phyloP scores from a whole-genome alignment of 2,888 invertebrate genomes.

The Eupithecia abbreviata region DNA sequence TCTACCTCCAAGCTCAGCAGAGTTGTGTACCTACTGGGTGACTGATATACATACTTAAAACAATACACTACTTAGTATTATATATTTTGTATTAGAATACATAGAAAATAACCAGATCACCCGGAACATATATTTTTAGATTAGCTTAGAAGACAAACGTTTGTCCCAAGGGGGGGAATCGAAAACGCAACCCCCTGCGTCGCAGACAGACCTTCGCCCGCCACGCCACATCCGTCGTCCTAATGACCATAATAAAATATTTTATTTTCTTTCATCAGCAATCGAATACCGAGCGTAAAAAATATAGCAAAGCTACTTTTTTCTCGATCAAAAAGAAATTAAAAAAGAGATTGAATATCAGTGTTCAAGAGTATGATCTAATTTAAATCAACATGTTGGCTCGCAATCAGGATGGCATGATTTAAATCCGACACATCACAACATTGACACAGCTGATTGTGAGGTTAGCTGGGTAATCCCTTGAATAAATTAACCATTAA shows the following conservation, averaged over 20 bases:
- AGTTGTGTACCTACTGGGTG: background rate
- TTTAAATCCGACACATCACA: slow-evolving; percentile 38
- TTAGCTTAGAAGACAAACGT: background rate
- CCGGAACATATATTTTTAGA: background rate
- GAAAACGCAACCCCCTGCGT: background rate
- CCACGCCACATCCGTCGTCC: background rate
- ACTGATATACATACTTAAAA: background rate
- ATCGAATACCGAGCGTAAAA: background rate
- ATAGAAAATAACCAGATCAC: background rate
- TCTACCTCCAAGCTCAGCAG: background rate
- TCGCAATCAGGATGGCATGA: slow-evolving; percentile 31
- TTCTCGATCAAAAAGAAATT: slow-evolving; percentile 5
- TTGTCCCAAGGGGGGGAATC: background rate
- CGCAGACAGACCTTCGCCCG: background rate
- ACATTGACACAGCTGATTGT: slow-evolving; percentile 14
- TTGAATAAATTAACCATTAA: too few species aligned
- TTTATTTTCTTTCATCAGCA: background rate
- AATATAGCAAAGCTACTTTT: background rate
- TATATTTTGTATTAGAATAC: background rate
- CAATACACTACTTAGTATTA: background rate
- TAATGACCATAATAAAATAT: background rate
- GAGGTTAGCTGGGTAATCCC: slow-evolving; percentile 3
- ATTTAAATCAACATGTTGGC: slow-evolving; percentile 31
- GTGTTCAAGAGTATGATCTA: slow-evolving; percentile 31
- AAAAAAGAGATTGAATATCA: slow-evolving; percentile 5